phyloP scores from a whole-genome alignment of 2,113 vertebrate species.

The Plestiodon gilberti region DNA sequence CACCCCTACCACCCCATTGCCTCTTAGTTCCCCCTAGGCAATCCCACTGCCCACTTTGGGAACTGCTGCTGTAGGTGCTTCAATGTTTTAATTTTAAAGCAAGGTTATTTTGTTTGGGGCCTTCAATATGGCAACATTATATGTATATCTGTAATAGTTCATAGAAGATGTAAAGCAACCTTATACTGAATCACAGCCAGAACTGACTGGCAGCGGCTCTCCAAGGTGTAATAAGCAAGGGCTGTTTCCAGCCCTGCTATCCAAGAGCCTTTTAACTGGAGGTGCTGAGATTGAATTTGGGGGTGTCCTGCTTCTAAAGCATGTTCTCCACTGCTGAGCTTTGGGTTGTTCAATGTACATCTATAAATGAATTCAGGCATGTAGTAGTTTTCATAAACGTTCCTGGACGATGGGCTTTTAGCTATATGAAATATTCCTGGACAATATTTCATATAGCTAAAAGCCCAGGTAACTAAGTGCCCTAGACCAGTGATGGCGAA shows the following conservation, averaged over 20 bases:
- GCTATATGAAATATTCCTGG: too few species aligned
- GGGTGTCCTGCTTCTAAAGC: not conserved
- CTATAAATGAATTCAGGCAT: not conserved
- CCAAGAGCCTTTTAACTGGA: too few species aligned
- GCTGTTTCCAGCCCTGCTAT: not conserved
- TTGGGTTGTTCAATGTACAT: not conserved
- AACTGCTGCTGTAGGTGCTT: too few species aligned
- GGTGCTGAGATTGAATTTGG: too few species aligned
- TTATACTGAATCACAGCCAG: too few species aligned
- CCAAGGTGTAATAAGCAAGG: not conserved
- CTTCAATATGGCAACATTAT: not conserved
- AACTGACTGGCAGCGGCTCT: too few species aligned
- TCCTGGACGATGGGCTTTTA: not conserved
- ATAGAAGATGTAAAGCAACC: not conserved
- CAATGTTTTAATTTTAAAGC: not conserved
- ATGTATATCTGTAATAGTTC: not conserved
- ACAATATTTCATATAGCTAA: not conserved
- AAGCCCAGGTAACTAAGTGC: not conserved
- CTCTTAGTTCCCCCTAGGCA: too few species aligned
- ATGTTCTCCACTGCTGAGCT: not conserved
- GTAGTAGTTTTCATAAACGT: not conserved
- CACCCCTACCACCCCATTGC: too few species aligned
- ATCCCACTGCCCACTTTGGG: too few species aligned
- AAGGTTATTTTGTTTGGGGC: not conserved
- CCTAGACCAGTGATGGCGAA: too few species aligned